A percentile compares a stretch with the other conserved stretches of the same genome.
Conservation (phyloP, 2,888 invertebrate species). For the Thymelicus lineola region DNA sequence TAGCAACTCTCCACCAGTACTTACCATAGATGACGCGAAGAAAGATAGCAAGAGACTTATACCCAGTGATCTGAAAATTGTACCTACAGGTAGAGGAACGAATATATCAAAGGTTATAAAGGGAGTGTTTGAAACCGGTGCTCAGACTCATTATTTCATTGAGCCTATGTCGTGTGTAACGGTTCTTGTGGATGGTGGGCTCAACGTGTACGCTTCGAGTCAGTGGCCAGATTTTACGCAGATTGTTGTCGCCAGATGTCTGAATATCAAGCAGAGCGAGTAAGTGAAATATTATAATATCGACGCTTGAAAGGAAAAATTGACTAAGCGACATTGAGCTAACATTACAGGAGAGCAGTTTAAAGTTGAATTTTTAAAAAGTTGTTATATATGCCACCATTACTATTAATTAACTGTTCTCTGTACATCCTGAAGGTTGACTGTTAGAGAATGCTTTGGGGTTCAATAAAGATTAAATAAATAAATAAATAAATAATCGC, state of each 20-base stretch:
- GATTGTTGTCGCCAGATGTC: conserved; percentile 79
- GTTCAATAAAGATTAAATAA: no score
- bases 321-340: no score
- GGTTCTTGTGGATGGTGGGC: conserved; percentile 87
- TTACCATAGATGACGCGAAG: conserved; percentile 67
- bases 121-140: conserved; percentile 83
- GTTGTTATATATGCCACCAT: no score
- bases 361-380: no score
- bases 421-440: no score
- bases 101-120: conserved; percentile 74
- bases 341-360: no score
- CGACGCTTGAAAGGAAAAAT: no score
- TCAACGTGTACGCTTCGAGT: conserved; percentile 87
- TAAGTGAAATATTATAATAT: conserved; percentile 61
- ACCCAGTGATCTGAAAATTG: conserved; percentile 51
- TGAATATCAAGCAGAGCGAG: conserved; percentile 85
- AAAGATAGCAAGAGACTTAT: conserved; percentile 50
- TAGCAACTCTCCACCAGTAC: conserved; percentile 57
- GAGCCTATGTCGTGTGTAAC: conserved; percentile 88
- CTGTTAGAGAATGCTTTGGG: no score
- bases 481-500: no score
- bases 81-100: conserved; percentile 62
- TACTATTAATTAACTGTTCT: no score
- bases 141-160: conserved; percentile 91
- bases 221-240: conserved; percentile 88